Evolutionary conservation across 2,888 invertebrate genomes (phyloP).

Genomic region (Escarpia spicata): DNA sequence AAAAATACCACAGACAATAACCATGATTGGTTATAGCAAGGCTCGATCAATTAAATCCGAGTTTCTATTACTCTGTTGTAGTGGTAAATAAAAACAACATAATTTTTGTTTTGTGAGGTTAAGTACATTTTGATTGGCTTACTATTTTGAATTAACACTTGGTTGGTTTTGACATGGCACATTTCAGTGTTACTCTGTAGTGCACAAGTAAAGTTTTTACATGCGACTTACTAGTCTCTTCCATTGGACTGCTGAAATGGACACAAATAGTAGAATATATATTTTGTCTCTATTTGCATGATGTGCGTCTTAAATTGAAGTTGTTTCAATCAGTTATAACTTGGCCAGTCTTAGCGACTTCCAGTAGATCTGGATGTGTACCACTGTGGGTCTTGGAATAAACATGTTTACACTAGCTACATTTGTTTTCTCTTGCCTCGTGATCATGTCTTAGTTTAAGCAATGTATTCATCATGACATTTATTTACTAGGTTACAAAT

Average conservation of each 20-base stretch:
- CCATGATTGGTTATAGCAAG: too few species aligned
- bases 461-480: neutral
- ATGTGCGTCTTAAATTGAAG: neutral
- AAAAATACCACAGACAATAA: too few species aligned
- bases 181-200: too few species aligned
- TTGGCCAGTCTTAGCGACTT: neutral
- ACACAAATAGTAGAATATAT: neutral
- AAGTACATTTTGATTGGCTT: too few species aligned
- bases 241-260: neutral
- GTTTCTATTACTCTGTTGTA: too few species aligned
- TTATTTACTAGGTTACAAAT: neutral
- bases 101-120: too few species aligned
- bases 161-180: too few species aligned
- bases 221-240: too few species aligned
- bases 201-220: too few species aligned
- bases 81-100: too few species aligned
- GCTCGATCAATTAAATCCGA: too few species aligned
- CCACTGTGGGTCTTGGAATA: neutral
- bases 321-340: neutral
- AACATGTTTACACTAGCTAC: neutral
- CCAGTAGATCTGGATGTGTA: slow-evolving; percentile 8
- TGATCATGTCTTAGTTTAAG: neutral
- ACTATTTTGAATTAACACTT: too few species aligned
- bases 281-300: neutral
- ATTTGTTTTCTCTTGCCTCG: neutral